Conservation (phyloP, 2,888 invertebrate species). For the Cataglyphis albicans region DNA sequence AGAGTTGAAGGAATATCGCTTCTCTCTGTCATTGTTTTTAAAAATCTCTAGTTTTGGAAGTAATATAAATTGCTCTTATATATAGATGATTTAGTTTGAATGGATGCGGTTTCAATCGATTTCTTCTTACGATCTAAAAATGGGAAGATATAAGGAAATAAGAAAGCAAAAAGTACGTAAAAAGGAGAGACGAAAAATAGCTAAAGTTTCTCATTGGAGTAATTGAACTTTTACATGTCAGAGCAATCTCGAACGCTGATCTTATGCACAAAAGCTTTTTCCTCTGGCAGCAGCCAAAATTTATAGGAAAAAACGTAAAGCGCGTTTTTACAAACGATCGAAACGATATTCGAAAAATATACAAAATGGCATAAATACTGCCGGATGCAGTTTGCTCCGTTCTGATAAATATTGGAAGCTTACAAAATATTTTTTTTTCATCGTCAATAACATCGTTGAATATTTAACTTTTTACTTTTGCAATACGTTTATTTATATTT, state of each 20-base stretch:
- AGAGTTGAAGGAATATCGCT: neutral
- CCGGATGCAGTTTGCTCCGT: slow-evolving; percentile 16
- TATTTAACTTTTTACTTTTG: slow-evolving; percentile 47
- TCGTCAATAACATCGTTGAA: slow-evolving; percentile 47
- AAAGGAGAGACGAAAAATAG: slow-evolving; percentile 66
- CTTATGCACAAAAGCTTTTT: slow-evolving; percentile 60
- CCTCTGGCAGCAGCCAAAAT: slow-evolving; percentile 13
- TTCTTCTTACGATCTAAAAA: slow-evolving; percentile 40
- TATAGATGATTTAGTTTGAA: slow-evolving; percentile 26
- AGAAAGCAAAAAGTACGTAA: slow-evolving; percentile 41
- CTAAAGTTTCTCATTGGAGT: slow-evolving; percentile 78
- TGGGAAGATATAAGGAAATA: slow-evolving; percentile 24
- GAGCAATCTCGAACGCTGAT: slow-evolving; percentile 73
- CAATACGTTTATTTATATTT: slow-evolving; percentile 49
- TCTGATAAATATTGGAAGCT: slow-evolving; percentile 50
- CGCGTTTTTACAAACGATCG: slow-evolving; percentile 38
- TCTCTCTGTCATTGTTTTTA: neutral
- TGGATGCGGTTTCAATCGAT: slow-evolving; percentile 19
- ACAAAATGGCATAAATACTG: slow-evolving; percentile 44
- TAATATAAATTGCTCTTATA: neutral
- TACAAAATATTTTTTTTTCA: slow-evolving; percentile 47
- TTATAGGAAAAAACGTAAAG: slow-evolving; percentile 39
- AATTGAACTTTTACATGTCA: slow-evolving; percentile 72
- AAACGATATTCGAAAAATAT: slow-evolving; percentile 45
- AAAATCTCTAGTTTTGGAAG: slow-evolving; percentile 5